Evolutionary conservation across 2,113 vertebrate species (phyloP).

Genomic region (Sardina pilchardus): DNA sequence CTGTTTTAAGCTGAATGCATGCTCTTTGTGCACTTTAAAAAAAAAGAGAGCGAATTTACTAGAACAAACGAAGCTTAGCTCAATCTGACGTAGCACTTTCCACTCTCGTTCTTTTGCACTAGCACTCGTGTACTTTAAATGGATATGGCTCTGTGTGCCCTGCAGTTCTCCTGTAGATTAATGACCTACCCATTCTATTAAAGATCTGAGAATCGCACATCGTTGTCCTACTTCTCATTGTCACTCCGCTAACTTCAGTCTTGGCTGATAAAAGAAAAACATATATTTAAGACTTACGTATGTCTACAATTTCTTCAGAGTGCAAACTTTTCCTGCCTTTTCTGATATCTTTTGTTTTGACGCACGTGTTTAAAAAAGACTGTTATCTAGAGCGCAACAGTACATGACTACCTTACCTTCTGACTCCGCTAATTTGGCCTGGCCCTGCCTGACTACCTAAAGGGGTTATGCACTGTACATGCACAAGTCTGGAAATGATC

Average conservation of each 20-base stretch:
- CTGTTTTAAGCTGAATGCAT: constrained; percentile 50
- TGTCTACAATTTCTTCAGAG: too few relatives aligned
- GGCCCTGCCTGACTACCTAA: too few relatives aligned
- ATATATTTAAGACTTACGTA: too few relatives aligned
- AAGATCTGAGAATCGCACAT: constrained; percentile 51
- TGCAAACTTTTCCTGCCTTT: too few relatives aligned
- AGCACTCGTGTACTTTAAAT: constrained; percentile 52
- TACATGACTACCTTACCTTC: too few relatives aligned
- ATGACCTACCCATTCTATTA: constrained; percentile 53
- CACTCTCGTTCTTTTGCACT: constrained; percentile 48
- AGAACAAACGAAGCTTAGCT: constrained; percentile 18
- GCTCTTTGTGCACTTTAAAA: constrained; percentile 55
- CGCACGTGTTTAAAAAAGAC: too few relatives aligned
- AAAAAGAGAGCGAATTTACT: constrained; percentile 29
- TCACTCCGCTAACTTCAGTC: neutral
- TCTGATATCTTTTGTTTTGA: too few relatives aligned
- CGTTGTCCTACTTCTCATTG: neutral
- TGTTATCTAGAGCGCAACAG: too few relatives aligned
- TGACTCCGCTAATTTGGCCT: neutral
- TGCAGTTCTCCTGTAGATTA: constrained; percentile 53
- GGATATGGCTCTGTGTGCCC: constrained; percentile 49
- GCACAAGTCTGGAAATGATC: neutral
- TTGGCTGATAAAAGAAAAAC: too few relatives aligned
- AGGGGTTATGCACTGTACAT: too few relatives aligned
- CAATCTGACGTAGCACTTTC: constrained; percentile 34